Conservation (phyloP, 2,113 vertebrate species). For the Perca schrenkii region DNA sequence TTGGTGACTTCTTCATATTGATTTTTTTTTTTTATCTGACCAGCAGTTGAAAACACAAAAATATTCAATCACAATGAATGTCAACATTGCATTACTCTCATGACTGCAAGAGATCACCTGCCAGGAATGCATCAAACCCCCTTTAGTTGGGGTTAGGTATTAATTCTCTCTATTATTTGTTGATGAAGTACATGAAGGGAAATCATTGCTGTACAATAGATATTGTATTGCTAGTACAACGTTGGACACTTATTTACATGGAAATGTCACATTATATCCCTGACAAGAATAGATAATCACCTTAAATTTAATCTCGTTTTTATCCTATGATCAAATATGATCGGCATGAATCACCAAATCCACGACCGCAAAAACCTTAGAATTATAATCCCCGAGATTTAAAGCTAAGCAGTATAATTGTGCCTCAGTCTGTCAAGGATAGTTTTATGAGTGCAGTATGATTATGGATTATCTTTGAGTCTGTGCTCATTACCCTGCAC, state of each 20-base stretch:
- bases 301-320: neutral
- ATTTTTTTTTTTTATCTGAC: neutral
- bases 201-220: neutral
- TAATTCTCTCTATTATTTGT: too few relatives aligned
- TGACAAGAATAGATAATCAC: slow-evolving; percentile 20
- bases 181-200: neutral
- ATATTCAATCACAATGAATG: too few relatives aligned
- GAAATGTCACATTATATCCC: neutral
- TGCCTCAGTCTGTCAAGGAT: slow-evolving; percentile 14
- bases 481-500: slow-evolving; percentile 42
- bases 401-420: slow-evolving; percentile 37
- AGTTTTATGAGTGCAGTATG: slow-evolving; percentile 33
- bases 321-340: neutral
- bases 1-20: neutral
- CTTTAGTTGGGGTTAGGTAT: too few relatives aligned
- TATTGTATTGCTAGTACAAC: too few relatives aligned
- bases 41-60: neutral
- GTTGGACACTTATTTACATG: neutral
- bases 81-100: neutral
- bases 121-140: neutral
- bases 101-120: neutral
- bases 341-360: neutral
- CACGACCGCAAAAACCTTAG: neutral
- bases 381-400: slow-evolving; percentile 16
- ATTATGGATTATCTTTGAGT: slow-evolving; percentile 43